These are phyloP conservation scores for Merops nubicus DNA, from an alignment of 2,113 vertebrate genomes.

Conservation along the genomic window DNA sequence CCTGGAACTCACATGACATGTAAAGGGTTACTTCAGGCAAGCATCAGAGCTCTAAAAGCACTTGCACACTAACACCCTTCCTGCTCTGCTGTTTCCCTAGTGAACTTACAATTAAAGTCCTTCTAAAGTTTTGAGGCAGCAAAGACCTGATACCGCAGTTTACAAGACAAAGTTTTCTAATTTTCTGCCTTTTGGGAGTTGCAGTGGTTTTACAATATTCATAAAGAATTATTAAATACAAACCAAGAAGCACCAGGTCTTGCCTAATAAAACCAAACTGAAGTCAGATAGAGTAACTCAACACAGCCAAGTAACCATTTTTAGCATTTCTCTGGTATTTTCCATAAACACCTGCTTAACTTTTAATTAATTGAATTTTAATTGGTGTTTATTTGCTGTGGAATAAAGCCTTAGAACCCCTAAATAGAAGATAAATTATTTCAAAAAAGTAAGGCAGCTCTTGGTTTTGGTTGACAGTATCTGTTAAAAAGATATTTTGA, in stretches of 20 bases:
- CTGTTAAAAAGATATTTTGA: background rate
- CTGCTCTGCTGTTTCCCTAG: background rate
- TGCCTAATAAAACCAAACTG: background rate
- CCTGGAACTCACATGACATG: background rate
- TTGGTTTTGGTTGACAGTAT: rapidly evolving
- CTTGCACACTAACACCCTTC: background rate
- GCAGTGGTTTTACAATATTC: background rate
- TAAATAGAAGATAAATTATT: background rate
- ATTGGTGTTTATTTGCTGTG: background rate
- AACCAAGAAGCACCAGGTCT: background rate
- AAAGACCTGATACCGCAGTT: background rate
- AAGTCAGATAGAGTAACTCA: background rate
- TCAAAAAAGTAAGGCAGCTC: background rate
- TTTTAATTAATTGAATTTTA: background rate
- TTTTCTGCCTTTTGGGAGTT: background rate
- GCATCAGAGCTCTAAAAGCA: background rate
- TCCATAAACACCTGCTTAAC: background rate
- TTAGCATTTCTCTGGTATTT: background rate
- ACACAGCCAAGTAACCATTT: background rate
- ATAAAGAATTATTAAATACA: background rate
- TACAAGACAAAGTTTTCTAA: background rate
- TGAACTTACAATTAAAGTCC: background rate
- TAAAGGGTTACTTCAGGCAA: background rate
- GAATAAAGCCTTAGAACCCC: background rate
- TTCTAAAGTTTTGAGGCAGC: background rate